Evolutionary conservation across 2,888 invertebrate genomes (phyloP), one percentile per base, ranked within the genome.

Genomic region (Serripes groenlandicus): DNA sequence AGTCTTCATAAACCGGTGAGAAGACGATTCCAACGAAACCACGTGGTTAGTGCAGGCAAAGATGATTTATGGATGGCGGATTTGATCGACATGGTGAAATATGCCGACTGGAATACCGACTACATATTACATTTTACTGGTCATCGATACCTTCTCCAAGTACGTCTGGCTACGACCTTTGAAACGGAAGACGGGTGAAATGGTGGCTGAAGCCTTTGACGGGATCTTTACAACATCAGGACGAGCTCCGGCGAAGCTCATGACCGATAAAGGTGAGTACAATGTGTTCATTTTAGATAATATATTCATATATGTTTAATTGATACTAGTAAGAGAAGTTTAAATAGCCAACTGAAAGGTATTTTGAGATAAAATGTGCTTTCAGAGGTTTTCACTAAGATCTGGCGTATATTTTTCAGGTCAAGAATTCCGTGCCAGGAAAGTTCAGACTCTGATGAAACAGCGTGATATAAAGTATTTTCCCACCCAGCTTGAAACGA

Each of bases 51-150:
- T 32, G 74, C 80, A 1, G 86, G 87, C 23, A 87, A 69, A 23
- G 85, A 85, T 60, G 85, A 87, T 54, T 66, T 83, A 15, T 85
- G 87, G 84, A 66, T 71, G 77, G 81, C 78, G 1, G 79, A 87
- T 66, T 64, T 85, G 4, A 81, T 83, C 32, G 86, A 82, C 49
- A 85, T 88, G 85, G 64, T 69, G 9, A 85, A 88, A 56, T 83
- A 79, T 62, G 62, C 60, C 0, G 75, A 83, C 30, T 78, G 75
- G 56, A 86, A 83, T 32, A 23, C 82, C 18, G 84, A 70, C 9
- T 76, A 54, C 26, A 77, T n/a, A 70, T 11, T 85, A 81, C 30
- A 73, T 83, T 15, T 42, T 83, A 15, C 76, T 83, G 21, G 80
- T 86, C 28, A 83, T 80, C 3, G 83, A 83, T 42, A 78, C 86